Evolutionary conservation across 2,888 invertebrate species (phyloP).

Genomic region (Willowsia nigromaculata): DNA sequence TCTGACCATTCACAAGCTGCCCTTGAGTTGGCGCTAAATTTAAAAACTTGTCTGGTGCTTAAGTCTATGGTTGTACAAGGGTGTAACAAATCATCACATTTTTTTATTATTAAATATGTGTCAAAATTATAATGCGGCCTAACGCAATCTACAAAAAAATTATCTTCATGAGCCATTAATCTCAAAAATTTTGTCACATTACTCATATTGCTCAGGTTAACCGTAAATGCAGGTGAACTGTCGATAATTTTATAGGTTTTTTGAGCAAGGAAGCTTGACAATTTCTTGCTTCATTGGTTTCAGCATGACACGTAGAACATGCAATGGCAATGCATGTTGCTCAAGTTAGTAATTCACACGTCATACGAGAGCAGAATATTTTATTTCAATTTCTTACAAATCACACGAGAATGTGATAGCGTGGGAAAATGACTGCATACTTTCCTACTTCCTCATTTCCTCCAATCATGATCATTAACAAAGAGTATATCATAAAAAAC

Average conservation of each 20-base stretch:
- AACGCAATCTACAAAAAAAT: not conserved
- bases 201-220: not conserved
- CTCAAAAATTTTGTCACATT: not conserved
- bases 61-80: too few relatives aligned
- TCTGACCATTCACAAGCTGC: too few relatives aligned
- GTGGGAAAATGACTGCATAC: slow-evolving; percentile 22
- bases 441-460: slow-evolving; percentile 6
- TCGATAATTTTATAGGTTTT: not conserved
- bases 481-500: not conserved
- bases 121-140: not conserved
- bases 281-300: slow-evolving; percentile 3
- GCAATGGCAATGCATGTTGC: not conserved
- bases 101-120: not conserved
- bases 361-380: not conserved
- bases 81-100: too few relatives aligned
- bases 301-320: not conserved
- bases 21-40: too few relatives aligned
- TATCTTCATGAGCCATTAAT: not conserved
- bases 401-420: not conserved
- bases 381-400: not conserved
- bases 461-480: not conserved
- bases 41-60: too few relatives aligned
- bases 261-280: not conserved
- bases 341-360: not conserved
- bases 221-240: not conserved